Percentiles rank a stretch among this genome's conserved stretches.
These are phyloP conservation scores for Pungitius pungitius DNA, from an alignment of 2,113 vertebrate species.

Conservation along the genomic window DNA sequence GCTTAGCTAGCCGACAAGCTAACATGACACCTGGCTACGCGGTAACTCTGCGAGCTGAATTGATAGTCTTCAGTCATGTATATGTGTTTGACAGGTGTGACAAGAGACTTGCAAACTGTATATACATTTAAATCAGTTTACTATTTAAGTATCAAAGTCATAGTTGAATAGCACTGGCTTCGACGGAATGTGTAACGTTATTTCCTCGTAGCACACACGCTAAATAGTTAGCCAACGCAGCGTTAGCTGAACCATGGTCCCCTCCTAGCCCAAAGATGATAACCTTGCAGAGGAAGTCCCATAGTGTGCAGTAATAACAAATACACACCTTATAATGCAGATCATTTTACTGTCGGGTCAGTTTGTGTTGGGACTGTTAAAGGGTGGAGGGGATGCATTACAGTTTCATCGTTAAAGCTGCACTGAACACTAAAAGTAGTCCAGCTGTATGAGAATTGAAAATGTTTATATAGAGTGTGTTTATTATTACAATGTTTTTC, in stretches of 20 bases:
- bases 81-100: neutral
- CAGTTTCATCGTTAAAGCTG: neutral
- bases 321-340: neutral
- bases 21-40: neutral
- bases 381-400: too few relatives aligned
- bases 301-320: neutral
- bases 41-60: neutral
- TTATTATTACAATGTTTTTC: neutral
- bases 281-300: neutral
- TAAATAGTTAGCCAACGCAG: neutral
- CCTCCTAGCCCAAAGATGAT: neutral
- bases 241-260: too few relatives aligned
- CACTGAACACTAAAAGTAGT: neutral
- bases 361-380: neutral
- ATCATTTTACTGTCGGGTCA: neutral
- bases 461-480: neutral
- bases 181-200: neutral
- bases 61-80: neutral
- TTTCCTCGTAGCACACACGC: neutral
- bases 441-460: too few relatives aligned
- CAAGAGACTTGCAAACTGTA: neutral
- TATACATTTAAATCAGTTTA: neutral
- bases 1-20: conserved; percentile 8
- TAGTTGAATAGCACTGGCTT: neutral
- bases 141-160: neutral